phyloP scores from a whole-genome alignment of 1,140 invertebrate species.

The Stegodyphus dumicola region DNA sequence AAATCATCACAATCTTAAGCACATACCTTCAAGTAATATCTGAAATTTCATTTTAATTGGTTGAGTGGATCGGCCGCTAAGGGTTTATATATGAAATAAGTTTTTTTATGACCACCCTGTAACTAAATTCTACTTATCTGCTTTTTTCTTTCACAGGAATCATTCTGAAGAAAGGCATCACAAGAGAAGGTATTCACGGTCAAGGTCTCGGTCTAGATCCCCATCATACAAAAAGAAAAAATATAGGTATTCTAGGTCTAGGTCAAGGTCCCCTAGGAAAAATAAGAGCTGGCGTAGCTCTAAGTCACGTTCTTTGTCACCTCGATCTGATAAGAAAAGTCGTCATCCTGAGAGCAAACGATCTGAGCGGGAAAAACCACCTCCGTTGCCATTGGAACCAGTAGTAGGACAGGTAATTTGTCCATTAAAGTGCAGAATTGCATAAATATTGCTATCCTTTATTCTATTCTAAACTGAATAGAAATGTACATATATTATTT shows the following conservation, averaged over 20 bases:
- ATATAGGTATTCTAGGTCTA: constrained; percentile 6
- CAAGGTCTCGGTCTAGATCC: constrained; percentile 27
- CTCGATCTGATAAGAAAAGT: constrained; percentile 27
- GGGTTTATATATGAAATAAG: too few species aligned
- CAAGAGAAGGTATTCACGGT: constrained; percentile 2
- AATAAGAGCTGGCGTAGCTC: constrained; percentile 62
- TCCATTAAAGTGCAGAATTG: neutral
- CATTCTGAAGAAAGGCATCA: constrained; percentile 12
- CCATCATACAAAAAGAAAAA: constrained; percentile 4
- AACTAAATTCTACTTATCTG: too few species aligned
- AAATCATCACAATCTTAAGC: too few species aligned
- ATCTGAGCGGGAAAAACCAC: constrained; percentile 46
- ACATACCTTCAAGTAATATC: too few species aligned
- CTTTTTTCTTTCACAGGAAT: neutral
- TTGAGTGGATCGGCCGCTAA: too few species aligned
- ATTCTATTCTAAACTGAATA: too few species aligned
- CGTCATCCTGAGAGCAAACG: constrained; percentile 1
- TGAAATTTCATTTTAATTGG: too few species aligned
- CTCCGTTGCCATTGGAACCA: constrained; percentile 59
- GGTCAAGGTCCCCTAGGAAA: constrained; percentile 4
- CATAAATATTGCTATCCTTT: too few species aligned
- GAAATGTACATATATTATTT: neutral
- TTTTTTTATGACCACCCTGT: too few species aligned
- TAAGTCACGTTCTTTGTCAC: constrained; percentile 54
- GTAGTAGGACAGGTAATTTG: constrained; percentile 64